Percentiles rank a stretch among this genome's conserved stretches.
Evolutionary conservation across 2,113 vertebrate genomes (phyloP).

Genomic region (Psettodes erumei): DNA sequence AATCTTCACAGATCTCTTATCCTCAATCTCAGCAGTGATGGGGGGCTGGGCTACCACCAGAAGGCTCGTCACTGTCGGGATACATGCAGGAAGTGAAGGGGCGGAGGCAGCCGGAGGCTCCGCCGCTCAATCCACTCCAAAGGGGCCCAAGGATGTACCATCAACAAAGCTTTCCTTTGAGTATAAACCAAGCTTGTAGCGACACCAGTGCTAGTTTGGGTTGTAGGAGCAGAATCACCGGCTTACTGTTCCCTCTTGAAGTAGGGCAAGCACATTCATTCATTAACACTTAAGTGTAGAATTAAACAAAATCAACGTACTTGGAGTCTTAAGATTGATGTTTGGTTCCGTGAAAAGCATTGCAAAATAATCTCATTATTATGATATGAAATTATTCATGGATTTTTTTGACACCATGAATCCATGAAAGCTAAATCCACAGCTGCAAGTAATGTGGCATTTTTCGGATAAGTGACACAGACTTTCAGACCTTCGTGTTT

Average conservation of each 20-base stretch:
- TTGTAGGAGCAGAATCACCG: too few relatives aligned
- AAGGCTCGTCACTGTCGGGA: constrained; percentile 35
- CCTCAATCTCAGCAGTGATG: constrained; percentile 64
- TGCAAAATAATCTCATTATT: too few relatives aligned
- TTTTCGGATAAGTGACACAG: neutral
- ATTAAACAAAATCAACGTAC: neutral
- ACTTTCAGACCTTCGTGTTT: constrained; percentile 1
- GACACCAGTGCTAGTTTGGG: neutral
- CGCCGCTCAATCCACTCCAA: neutral
- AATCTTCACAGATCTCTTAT: constrained; percentile 82
- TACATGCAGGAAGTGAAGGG: neutral
- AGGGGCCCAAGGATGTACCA: neutral
- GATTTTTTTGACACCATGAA: neutral
- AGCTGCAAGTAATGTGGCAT: neutral
- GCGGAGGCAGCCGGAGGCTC: neutral
- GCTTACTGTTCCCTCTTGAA: too few relatives aligned
- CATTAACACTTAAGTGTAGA: neutral
- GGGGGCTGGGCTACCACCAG: constrained; percentile 56
- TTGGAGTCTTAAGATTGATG: neutral
- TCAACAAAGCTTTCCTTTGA: constrained; percentile 2
- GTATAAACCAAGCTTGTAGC: neutral
- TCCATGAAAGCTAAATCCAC: neutral
- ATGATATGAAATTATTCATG: too few relatives aligned
- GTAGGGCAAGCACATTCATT: neutral
- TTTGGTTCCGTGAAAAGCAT: neutral